phyloP scores from a whole-genome alignment of 1,140 invertebrate species.

The Drepana arcuata region DNA sequence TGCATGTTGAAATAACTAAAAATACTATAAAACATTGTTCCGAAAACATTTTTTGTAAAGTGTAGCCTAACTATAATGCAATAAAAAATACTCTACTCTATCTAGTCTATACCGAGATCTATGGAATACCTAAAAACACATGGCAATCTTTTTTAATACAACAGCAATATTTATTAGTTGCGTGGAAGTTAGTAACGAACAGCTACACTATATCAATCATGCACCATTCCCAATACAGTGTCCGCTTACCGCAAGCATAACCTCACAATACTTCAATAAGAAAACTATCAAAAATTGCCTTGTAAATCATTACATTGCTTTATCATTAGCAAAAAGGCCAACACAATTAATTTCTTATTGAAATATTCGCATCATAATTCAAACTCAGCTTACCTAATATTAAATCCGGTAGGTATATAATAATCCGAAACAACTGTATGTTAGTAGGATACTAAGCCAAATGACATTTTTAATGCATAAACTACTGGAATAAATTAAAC shows the following conservation, averaged over 20 bases:
- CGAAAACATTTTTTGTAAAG: no score
- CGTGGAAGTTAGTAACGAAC: not conserved
- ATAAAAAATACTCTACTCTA: no score
- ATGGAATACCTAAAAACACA: no score
- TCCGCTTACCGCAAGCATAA: slow-evolving; percentile 4
- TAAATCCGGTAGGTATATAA: slow-evolving; percentile 28
- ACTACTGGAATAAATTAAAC: slow-evolving; percentile 59
- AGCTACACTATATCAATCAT: not conserved
- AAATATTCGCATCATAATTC: slow-evolving; percentile 33
- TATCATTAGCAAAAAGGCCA: no score
- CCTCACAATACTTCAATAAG: slow-evolving; percentile 17
- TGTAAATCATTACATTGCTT: no score
- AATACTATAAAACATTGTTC: no score
- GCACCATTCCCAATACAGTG: slow-evolving; percentile 1
- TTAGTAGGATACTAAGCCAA: slow-evolving; percentile 27
- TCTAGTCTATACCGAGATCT: no score
- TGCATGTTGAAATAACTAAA: no score
- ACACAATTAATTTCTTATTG: slow-evolving; percentile 39
- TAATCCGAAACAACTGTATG: slow-evolving; percentile 26
- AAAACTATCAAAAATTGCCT: no score
- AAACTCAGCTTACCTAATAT: slow-evolving; percentile 56
- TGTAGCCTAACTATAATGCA: no score
- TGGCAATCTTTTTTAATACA: no score
- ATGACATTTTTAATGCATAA: slow-evolving; percentile 13
- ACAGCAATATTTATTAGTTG: no score